Evolutionary conservation across 2,113 vertebrate genomes (phyloP), one percentile per base, ranked within the genome.

Genomic region (Hucho hucho): DNA sequence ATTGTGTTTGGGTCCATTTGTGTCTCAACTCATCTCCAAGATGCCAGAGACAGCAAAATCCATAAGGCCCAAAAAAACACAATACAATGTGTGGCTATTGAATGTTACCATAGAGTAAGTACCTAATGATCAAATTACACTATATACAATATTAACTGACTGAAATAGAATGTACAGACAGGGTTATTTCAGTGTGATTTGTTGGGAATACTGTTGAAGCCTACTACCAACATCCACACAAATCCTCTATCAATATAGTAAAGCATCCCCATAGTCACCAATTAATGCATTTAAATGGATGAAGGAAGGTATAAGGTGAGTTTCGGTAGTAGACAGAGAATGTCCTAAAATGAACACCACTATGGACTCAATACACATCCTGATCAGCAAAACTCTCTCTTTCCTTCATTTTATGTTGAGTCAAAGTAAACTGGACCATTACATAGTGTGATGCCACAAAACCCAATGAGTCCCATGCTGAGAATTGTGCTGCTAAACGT

Each of bases 41-140:
- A 4, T 75, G 11, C 72, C 63, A 68, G 76, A 80, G 65, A 77
- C 66, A 11, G 53, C 69, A 79, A 85, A 69, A 87, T 75, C 78
- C 73, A 73, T 26, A 1, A 7, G 69, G 49, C 68, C 46, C 14
- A 18, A 79, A 84, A 84, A 64, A 74, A 73, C 70, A 77, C 76
- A 81, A 73, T 53, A 53, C 1, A 53, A 64, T 76, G 72, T 13
- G 43, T 1, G 9, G 47, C 69, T 77, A 78, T 89, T 83, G 91
- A 84, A 83, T 73, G 70, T 69, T 64, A 72, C 73, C 66, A 47
- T 72, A 20, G 58, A n/a, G 70, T 89, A 88, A 91, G 88, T 89
- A 75, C 76, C 82, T 75, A 84, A 87, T 90, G 76, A 88, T 86
- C 61, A 84, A 84, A 81, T 81, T 85, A 81, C 75, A 83, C 87